phyloP scores from a whole-genome alignment of 2,113 vertebrate genomes.

The Psilopogon haemacephalus region DNA sequence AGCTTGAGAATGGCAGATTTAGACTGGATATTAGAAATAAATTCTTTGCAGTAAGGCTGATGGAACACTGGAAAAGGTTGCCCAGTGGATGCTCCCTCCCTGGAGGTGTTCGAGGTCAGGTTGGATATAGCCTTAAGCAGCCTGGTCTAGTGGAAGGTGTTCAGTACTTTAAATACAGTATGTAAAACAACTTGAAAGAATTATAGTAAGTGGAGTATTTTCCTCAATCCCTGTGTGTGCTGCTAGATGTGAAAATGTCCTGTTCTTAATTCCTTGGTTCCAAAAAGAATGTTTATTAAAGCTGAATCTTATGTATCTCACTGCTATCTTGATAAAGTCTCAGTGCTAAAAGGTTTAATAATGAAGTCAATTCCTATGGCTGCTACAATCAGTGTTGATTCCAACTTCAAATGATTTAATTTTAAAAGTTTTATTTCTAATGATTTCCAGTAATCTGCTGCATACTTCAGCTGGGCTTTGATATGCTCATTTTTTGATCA shows the following conservation, averaged over 20 bases:
- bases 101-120: too few relatives aligned
- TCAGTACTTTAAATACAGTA: neutral
- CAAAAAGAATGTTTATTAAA: constrained; percentile 28
- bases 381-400: neutral
- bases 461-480: constrained; percentile 18
- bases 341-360: neutral
- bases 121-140: too few relatives aligned
- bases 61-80: too few relatives aligned
- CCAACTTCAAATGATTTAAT: constrained; percentile 37
- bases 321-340: constrained; percentile 24
- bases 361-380: constrained; percentile 9
- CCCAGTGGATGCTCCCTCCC: too few relatives aligned
- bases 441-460: constrained; percentile 39
- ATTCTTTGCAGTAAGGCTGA: too few relatives aligned
- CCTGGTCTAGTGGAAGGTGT: too few relatives aligned
- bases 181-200: neutral
- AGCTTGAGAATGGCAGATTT: too few relatives aligned
- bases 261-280: neutral
- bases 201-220: neutral
- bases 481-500: constrained; percentile 45
- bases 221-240: neutral
- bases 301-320: neutral
- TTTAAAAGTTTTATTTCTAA: constrained; percentile 62
- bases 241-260: neutral
- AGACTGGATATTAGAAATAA: too few relatives aligned